Percentiles rank a stretch among this genome's conserved stretches.
These are phyloP conservation scores for Drosophila putrida DNA, from an alignment of 2,888 invertebrate genomes.

Conservation along the genomic window DNA sequence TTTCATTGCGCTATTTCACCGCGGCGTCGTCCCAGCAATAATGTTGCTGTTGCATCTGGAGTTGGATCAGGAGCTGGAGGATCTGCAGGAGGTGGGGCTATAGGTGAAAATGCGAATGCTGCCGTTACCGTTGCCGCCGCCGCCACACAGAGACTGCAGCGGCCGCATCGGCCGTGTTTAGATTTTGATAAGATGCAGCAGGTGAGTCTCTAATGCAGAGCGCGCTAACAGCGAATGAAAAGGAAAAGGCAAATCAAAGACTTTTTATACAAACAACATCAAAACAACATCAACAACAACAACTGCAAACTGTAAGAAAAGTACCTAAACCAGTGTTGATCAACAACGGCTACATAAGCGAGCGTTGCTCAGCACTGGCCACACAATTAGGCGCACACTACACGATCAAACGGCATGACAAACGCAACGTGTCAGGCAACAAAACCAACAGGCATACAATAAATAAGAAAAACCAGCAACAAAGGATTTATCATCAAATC, in stretches of 20 bases:
- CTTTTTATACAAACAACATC: conserved; percentile 71
- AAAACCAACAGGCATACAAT: conserved; percentile 21
- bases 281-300: conserved; percentile 44
- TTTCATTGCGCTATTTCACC: conserved; percentile 88
- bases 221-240: conserved; percentile 59
- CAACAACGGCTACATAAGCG: conserved; percentile 2
- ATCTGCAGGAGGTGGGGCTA: conserved; percentile 23
- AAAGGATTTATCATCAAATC: conserved; percentile 70
- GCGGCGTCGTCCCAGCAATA: conserved; percentile 86
- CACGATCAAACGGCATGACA: conserved; percentile 37
- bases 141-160: conserved; percentile 86
- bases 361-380: conserved; percentile 37
- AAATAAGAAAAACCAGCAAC: conserved; percentile 35
- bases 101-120: conserved; percentile 35
- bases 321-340: conserved; percentile 53
- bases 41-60: conserved; percentile 39
- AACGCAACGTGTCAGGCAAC: conserved; percentile 7
- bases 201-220: conserved; percentile 87
- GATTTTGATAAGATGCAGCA: conserved; percentile 99
- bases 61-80: conserved; percentile 16
- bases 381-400: conserved; percentile 53
- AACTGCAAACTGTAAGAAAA: conserved; percentile 47
- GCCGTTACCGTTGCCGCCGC: conserved; percentile 54
- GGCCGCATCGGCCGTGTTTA: conserved; percentile 94
- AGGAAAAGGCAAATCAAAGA: conserved; percentile 73